A percentile compares a stretch with the other conserved stretches of the same genome.
phyloP scores from a whole-genome alignment of 2,888 invertebrate genomes.

The Celastrina argiolus region DNA sequence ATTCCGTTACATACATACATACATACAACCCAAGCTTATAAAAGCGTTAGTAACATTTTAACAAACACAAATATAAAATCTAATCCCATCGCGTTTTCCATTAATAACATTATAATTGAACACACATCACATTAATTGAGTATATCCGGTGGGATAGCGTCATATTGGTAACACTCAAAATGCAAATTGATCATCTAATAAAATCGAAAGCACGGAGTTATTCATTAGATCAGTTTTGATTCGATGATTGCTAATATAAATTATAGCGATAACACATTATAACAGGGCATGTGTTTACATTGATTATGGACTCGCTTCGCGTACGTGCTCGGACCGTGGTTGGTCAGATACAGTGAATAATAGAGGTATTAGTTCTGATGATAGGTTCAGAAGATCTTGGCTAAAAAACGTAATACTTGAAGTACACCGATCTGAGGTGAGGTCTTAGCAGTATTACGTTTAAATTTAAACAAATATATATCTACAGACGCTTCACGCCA shows the following conservation, averaged over 20 bases:
- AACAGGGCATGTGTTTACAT: background rate
- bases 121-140: too few species aligned
- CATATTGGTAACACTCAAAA: slow-evolving; percentile 1
- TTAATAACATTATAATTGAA: too few species aligned
- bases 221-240: slow-evolving; percentile 20
- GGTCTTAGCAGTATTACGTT: too few species aligned
- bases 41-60: too few species aligned
- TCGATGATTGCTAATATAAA: slow-evolving; percentile 19
- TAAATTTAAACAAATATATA: too few species aligned
- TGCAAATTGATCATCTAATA: slow-evolving; percentile 22
- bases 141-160: background rate
- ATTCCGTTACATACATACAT: too few species aligned
- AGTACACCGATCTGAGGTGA: too few species aligned
- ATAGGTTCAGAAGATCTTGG: background rate
- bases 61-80: too few species aligned
- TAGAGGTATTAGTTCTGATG: background rate
- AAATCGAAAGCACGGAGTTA: slow-evolving; percentile 23
- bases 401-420: background rate
- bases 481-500: too few species aligned
- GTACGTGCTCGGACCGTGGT: background rate
- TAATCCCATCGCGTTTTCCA: too few species aligned
- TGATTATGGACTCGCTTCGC: background rate
- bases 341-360: background rate
- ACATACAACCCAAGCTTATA: too few species aligned
- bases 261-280: background rate